Evolutionary conservation across 1,140 invertebrate species (phyloP).

Genomic region (Drosophila sp.): DNA sequence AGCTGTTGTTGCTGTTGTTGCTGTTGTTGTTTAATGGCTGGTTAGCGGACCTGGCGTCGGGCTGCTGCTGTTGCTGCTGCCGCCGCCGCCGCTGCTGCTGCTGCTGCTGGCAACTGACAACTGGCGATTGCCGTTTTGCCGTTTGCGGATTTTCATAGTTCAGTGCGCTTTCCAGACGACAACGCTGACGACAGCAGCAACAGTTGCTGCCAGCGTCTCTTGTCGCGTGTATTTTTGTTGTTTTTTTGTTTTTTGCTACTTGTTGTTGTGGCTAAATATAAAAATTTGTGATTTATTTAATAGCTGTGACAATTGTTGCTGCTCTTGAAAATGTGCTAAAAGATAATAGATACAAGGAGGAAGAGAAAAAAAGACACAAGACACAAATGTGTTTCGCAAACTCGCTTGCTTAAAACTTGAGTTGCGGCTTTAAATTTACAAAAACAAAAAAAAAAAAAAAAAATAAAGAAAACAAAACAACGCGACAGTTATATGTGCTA

Average conservation of each 20-base stretch:
- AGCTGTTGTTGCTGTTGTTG: conserved; percentile 52
- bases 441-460: too few relatives aligned
- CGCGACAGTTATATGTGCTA: conserved; percentile 18
- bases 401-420: background rate
- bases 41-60: conserved; percentile 52
- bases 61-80: conserved; percentile 48
- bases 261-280: conserved; percentile 60
- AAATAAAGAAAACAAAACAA: too few relatives aligned
- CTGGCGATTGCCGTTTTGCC: conserved; percentile 50
- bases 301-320: conserved; percentile 50
- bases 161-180: conserved; percentile 82
- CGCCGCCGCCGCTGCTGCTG: conserved; percentile 43
- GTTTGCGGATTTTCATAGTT: conserved; percentile 75
- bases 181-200: conserved; percentile 66
- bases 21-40: conserved; percentile 50
- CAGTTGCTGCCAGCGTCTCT: conserved; percentile 20
- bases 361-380: conserved; percentile 2
- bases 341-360: conserved; percentile 20
- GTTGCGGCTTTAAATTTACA: background rate
- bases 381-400: background rate
- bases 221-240: background rate
- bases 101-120: conserved; percentile 40
- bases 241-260: background rate
- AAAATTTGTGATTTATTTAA: conserved; percentile 73
- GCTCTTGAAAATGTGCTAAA: conserved; percentile 53